Evolutionary conservation across 2,797 vertebrate species (phyloP), one percentile per base, ranked within the genome.

Genomic region (Eulemur coronatus): DNA sequence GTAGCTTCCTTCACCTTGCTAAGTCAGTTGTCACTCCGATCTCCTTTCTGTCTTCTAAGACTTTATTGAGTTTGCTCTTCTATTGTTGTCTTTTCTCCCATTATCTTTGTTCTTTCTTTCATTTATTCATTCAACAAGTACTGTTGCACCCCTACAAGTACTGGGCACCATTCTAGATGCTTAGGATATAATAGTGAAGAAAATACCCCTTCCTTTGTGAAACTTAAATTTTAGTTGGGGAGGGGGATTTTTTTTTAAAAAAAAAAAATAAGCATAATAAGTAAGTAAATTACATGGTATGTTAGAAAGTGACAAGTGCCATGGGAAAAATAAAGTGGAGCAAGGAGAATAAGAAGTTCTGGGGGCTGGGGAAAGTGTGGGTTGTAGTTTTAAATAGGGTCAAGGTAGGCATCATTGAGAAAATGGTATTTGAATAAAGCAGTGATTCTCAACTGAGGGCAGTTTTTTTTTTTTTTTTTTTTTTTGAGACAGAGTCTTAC

Each of bases 141-240:
- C 52, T 70, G 28, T 43, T 79, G 63, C 72, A 41, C 52, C 46
- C 38, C 41, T 73, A 30, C 28, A 73, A 92, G 70, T 79, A n/a
- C 26, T 57, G 48, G 63, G 55, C 55, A 57, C 55, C 24, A 50
- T 80, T 79, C 28, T 93, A 73, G 55, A 59, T 85, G 17, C 43
- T 89, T 93, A 93, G 55, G 46, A 79, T 80, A 86, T 4, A 87
- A 33, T 61, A 87, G 48, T 80, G 84, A 85, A 80, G 41, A 85
- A 89, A 89, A 81, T 86, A 81, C 69, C 52, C 28, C 35, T 73
- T 91, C 7, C 48, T 11, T 84, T 80, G 28, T 91, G 65, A 20
- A 72, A 94, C 24, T 95, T 94, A 79, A 2, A 67, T 84, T 94
- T 94, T 97, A 84, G 55, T 84, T 28, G 26, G 41, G 70, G 59